Evolutionary conservation across 2,113 vertebrate species (phyloP), one percentile per base, ranked within the genome.

Genomic region (Dipodomys merriami): DNA sequence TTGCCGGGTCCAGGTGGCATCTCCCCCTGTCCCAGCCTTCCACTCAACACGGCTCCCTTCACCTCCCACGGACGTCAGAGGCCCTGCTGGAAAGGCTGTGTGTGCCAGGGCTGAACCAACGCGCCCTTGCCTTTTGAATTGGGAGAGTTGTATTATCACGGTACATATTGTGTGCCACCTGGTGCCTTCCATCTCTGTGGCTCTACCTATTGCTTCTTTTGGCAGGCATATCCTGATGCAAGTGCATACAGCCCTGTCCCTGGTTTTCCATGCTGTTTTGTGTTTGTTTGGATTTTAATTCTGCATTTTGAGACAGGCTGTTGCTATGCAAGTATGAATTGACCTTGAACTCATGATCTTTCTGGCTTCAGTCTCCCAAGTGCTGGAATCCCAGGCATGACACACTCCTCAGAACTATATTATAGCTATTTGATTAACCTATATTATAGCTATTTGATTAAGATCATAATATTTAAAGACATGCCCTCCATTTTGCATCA

Each of bases 1-100:
- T 13, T 35, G 5, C 29, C 35, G 18, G 16, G 8, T 7, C 60
- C 35, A 4, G 53, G 49, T 53, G 49, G 49, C 12, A 9, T 53
- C 9, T 9, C 9, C 9, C 49, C 49, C 49, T 16, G 16, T 4
- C 53, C 53, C 15, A 16, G 53, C 53, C 53, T 12, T 39, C 72
- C n/a, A 1, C 13, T 62, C 3, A 33, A 1, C 3, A 22, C 5
- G 44, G 67, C 4, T 11, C 20, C 11, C 13, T 7, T 18, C 15
- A 29, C 57, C 29, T 87, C 7, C 30, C 9, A 20, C 27, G 18
- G 1, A 65, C 84, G 39, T 44, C 8, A 65, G 7, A 29, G 86
- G 25, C 7, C 20, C 13, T 33, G 2, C 7, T 71, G 13, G n/a
- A 76, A 77, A 65, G 39, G 19, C 1, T 6, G 1, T 49, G 18